Evolutionary conservation across 1,140 invertebrate species (phyloP), one percentile per base, ranked within the genome.

Genomic region (Drosophila miranda): DNA sequence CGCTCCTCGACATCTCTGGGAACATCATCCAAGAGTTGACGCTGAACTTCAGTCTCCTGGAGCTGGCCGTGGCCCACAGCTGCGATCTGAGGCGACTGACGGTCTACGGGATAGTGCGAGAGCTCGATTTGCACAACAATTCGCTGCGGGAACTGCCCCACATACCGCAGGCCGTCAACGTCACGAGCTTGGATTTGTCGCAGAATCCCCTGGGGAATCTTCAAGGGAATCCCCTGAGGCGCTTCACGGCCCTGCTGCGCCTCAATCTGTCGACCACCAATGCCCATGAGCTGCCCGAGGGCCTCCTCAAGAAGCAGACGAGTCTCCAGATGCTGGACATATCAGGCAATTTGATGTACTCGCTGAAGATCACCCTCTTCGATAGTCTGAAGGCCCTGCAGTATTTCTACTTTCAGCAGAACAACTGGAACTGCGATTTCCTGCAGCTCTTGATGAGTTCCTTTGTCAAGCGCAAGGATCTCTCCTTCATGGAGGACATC

Each of bases 321-420:
- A 76, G 78, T 14, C 57, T 90, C 6, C 87, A 90, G 16, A 72
- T 81, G 63, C 68, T 90, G 26, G 89, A 90, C 13, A 90, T 90
- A 41, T 90, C 89, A 13, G 70, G 21, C 0, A 90, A 90, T 38
- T 71, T 72, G 2, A 78, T 90, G 4, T 90, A 87, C 58, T 89
- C 75, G 23, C 44, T 90, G 26, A 90, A 90, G 67, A 86, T 89
- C 67, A 89, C 77, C 3, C 49, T 90, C 44, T 90, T 90, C 56
- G 89, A 89, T 23, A 81, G 66, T 44, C 51, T 90, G 30, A 90
- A 90, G 67, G 57, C 75, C 5, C 61, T 90, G 75, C 84, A 90
- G 75, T 90, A 90, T 76, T 90, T 90, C 70, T 84, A 90, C 73
- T 90, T 90, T 74, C 84, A 90, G 68, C 78, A 89, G 66, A 90